A percentile compares a stretch with the other conserved stretches of the same genome.
These are phyloP conservation scores for Mergus octosetaceus DNA, from an alignment of 2,797 vertebrate genomes.

Conservation along the genomic window DNA sequence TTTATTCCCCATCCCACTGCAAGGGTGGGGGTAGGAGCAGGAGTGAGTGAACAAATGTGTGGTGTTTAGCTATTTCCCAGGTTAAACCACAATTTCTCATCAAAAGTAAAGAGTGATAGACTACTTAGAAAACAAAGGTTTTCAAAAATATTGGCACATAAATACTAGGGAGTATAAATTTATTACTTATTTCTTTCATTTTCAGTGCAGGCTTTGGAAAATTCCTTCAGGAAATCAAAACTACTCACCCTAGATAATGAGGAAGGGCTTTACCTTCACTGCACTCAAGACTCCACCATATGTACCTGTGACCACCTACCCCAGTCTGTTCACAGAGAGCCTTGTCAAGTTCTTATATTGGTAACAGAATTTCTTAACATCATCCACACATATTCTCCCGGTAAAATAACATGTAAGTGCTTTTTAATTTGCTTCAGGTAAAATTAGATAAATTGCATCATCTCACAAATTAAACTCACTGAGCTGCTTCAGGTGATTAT, in stretches of 20 bases:
- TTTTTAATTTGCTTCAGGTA: not conserved
- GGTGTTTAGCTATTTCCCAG: too few relatives aligned
- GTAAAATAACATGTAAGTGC: not conserved
- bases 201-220: not conserved
- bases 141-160: not conserved
- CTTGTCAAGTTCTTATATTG: not conserved
- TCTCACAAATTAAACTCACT: too few relatives aligned
- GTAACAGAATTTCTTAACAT: not conserved
- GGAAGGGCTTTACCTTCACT: not conserved
- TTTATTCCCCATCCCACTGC: too few relatives aligned
- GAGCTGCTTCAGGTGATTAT: too few relatives aligned
- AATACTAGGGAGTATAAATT: not conserved
- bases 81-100: not conserved
- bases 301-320: not conserved
- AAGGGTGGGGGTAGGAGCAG: too few relatives aligned
- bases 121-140: not conserved
- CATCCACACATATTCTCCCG: fast-evolving
- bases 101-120: not conserved
- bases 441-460: not conserved
- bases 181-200: not conserved
- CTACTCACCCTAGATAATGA: not conserved
- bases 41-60: too few relatives aligned
- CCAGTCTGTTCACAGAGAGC: not conserved
- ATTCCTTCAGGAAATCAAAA: not conserved
- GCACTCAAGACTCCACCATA: not conserved